phyloP scores from a whole-genome alignment of 2,888 invertebrate species.

The Eupeodes luniger region DNA sequence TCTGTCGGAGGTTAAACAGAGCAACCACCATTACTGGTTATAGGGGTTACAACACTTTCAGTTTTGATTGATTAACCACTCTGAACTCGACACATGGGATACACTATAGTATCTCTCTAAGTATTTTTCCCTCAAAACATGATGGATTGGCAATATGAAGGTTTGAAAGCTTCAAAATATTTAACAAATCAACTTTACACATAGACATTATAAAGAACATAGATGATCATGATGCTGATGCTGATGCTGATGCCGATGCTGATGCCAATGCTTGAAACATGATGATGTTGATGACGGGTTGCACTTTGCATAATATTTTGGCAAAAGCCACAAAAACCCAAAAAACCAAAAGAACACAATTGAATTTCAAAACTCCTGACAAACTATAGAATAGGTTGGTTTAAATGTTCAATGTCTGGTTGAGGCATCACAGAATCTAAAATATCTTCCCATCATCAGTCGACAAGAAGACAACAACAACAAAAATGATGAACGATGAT shows the following conservation, averaged over 20 bases:
- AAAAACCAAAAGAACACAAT: constrained; percentile 36
- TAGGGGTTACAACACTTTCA: neutral
- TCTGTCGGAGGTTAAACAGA: neutral
- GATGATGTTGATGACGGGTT: constrained; percentile 40
- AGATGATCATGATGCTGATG: constrained; percentile 13
- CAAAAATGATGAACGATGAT: constrained; percentile 66
- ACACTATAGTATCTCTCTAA: constrained; percentile 17
- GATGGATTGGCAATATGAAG: constrained; percentile 41
- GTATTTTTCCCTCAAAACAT: constrained; percentile 47
- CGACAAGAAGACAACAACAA: neutral
- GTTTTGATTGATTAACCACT: constrained; percentile 69
- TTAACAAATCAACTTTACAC: constrained; percentile 34
- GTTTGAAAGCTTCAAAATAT: constrained; percentile 25
- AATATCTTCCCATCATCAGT: constrained; percentile 28
- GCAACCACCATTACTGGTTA: neutral
- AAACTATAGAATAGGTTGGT: constrained; percentile 10
- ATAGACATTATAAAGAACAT: neutral
- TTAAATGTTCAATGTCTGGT: constrained; percentile 20
- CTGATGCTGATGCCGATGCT: constrained; percentile 30
- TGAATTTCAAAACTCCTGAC: constrained; percentile 47
- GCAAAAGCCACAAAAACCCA: constrained; percentile 7
- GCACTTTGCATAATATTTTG: constrained; percentile 52
- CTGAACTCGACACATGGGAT: constrained; percentile 49
- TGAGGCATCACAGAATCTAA: constrained; percentile 39
- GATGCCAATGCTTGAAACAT: constrained; percentile 19